These are phyloP conservation scores for Callyntrura sp. DNA, from an alignment of 2,888 invertebrate species.

Conservation along the genomic window DNA sequence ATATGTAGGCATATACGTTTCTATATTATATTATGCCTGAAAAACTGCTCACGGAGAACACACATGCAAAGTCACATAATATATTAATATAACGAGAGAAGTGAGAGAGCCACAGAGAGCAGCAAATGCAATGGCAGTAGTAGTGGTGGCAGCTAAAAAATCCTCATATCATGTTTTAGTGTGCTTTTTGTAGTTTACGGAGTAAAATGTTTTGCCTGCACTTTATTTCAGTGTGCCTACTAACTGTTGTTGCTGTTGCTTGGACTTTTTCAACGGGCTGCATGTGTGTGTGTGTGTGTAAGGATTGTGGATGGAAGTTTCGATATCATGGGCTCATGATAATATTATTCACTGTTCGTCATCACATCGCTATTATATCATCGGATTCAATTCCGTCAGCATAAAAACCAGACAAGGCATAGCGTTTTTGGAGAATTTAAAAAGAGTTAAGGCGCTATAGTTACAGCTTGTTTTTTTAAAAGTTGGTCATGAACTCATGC, in stretches of 20 bases:
- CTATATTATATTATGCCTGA: not conserved
- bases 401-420: not conserved
- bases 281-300: constrained; percentile 37
- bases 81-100: constrained; percentile 3
- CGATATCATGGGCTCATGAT: constrained; percentile 13
- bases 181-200: constrained; percentile 41
- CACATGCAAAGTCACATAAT: no score
- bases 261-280: not conserved
- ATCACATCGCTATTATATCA: no score
- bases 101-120: not conserved
- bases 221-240: constrained; percentile 3
- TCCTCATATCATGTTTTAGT: constrained; percentile 63
- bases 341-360: constrained; percentile 45
- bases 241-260: constrained; percentile 28
- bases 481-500: not conserved
- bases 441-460: not conserved
- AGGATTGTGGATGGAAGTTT: not conserved
- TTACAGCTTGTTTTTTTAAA: not conserved
- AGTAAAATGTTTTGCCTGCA: constrained; percentile 63
- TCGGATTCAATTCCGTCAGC: constrained; percentile 46
- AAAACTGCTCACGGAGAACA: constrained; percentile 2
- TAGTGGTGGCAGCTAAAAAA: constrained; percentile 38
- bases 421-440: not conserved
- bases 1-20: not conserved
- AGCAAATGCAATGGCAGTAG: constrained; percentile 5